Conservation (phyloP, 2,888 invertebrate genomes). For the Drosophila anomelani region DNA sequence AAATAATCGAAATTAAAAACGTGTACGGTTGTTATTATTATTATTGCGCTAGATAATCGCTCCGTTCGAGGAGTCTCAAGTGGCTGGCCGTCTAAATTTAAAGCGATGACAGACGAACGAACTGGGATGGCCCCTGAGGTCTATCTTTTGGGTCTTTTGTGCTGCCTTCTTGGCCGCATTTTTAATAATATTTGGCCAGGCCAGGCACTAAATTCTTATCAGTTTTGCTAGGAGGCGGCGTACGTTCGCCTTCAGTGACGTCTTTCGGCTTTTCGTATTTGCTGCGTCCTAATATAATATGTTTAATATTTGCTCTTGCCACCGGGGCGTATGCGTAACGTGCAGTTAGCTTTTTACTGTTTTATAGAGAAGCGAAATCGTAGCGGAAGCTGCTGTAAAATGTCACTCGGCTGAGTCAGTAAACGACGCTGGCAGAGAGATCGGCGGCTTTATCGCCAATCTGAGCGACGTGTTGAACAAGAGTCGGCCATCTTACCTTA, state of each 20-base stretch:
- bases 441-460: conserved; percentile 17
- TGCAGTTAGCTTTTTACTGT: conserved; percentile 1
- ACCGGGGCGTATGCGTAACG: conserved; percentile 65
- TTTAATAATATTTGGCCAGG: conserved; percentile 21
- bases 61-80: conserved; percentile 20
- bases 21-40: conserved; percentile 23
- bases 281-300: conserved; percentile 23
- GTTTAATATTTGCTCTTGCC: conserved; percentile 51
- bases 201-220: conserved; percentile 42
- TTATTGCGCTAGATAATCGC: conserved; percentile 37
- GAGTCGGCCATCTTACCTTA: conserved; percentile 26
- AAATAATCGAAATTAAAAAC: conserved; percentile 54
- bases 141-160: conserved; percentile 26
- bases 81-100: conserved; percentile 41
- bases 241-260: conserved; percentile 49
- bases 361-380: not conserved
- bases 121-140: conserved; percentile 28
- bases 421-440: not conserved
- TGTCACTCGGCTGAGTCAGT: conserved; percentile 38
- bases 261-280: conserved; percentile 32
- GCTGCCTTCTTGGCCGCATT: conserved; percentile 4
- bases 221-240: conserved; percentile 19
- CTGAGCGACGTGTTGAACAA: conserved; percentile 20
- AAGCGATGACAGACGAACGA: conserved; percentile 35
- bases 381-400: conserved; percentile 46